Conservation (phyloP, 2,113 vertebrate species). For the Misgurnus anguillicaudatus region DNA sequence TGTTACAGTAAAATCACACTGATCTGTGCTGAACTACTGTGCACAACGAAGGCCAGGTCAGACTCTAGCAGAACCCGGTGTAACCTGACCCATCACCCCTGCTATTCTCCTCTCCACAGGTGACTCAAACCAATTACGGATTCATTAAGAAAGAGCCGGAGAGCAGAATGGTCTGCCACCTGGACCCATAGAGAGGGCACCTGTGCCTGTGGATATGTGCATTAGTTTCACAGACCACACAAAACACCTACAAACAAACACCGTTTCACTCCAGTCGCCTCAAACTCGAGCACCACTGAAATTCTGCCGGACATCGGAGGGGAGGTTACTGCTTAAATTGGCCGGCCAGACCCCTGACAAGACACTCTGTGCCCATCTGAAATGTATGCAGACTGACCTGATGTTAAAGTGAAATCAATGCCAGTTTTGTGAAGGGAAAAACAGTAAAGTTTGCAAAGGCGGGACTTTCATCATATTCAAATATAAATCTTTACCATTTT, state of each 20-base stretch:
- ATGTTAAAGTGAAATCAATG: background rate
- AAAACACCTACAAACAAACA: constrained; percentile 37
- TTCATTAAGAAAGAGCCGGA: constrained; percentile 77
- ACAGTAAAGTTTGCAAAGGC: background rate
- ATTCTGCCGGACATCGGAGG: constrained; percentile 4
- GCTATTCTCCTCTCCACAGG: constrained; percentile 68
- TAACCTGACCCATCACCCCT: constrained; percentile 52
- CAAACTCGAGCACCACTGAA: background rate
- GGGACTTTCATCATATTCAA: background rate
- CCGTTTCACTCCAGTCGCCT: background rate
- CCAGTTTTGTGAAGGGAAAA: background rate
- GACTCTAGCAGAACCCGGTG: constrained; percentile 13
- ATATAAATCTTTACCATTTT: background rate
- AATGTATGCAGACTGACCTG: constrained; percentile 9
- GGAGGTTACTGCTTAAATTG: background rate
- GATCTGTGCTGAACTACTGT: constrained; percentile 2
- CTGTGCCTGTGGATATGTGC: constrained; percentile 74
- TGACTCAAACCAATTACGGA: constrained; percentile 78
- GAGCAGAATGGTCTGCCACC: constrained; percentile 76
- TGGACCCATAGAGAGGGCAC: constrained; percentile 76
- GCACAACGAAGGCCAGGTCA: constrained; percentile 31
- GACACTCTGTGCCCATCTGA: constrained; percentile 15
- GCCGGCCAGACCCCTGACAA: background rate
- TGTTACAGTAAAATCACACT: background rate
- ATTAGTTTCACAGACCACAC: constrained; percentile 59